Evolutionary conservation across 30 jellyfish, hydroid and myxozoan species (phyloP).

Genomic region (Aurelia sp.): DNA sequence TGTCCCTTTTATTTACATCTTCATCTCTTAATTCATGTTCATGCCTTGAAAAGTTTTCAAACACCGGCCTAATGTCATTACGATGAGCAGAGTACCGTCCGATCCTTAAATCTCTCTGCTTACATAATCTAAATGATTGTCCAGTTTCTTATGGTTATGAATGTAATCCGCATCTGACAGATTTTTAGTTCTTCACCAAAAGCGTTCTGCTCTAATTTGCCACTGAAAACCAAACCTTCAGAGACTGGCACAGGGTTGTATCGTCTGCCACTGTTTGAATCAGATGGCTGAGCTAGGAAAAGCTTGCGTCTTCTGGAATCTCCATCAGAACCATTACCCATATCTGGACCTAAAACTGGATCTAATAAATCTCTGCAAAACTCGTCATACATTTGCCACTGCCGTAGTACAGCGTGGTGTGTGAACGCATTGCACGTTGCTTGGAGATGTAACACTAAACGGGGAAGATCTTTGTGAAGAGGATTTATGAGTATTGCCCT

Average conservation of each 20-base stretch:
- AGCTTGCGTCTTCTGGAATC: constrained; percentile 54
- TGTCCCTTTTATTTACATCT: constrained; percentile 26
- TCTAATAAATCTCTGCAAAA: constrained; percentile 31
- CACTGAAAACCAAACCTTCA: constrained; percentile 37
- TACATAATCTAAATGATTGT: constrained; percentile 38
- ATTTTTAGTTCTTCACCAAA: not conserved
- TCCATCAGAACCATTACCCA: constrained; percentile 52
- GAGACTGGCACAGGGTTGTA: constrained; percentile 27
- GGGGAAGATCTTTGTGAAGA: constrained; percentile 24
- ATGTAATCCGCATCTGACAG: constrained; percentile 9
- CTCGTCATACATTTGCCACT: constrained; percentile 30
- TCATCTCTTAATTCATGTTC: constrained; percentile 20
- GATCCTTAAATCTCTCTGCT: constrained; percentile 14
- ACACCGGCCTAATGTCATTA: constrained; percentile 12
- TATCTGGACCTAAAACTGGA: constrained; percentile 39
- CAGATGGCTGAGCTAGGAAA: constrained; percentile 13
- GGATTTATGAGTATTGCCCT: constrained; percentile 34
- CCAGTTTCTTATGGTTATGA: constrained; percentile 26
- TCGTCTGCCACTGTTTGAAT: constrained; percentile 9
- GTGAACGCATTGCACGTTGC: constrained; percentile 57
- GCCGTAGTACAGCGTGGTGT: constrained; percentile 31
- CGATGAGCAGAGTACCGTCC: constrained; percentile 24
- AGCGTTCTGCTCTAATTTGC: constrained; percentile 26
- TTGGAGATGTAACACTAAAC: constrained; percentile 26
- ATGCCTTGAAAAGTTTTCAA: constrained; percentile 8